These are phyloP conservation scores for Nyleta sp. DNA, from an alignment of 2,888 invertebrate genomes.

Conservation along the genomic window DNA sequence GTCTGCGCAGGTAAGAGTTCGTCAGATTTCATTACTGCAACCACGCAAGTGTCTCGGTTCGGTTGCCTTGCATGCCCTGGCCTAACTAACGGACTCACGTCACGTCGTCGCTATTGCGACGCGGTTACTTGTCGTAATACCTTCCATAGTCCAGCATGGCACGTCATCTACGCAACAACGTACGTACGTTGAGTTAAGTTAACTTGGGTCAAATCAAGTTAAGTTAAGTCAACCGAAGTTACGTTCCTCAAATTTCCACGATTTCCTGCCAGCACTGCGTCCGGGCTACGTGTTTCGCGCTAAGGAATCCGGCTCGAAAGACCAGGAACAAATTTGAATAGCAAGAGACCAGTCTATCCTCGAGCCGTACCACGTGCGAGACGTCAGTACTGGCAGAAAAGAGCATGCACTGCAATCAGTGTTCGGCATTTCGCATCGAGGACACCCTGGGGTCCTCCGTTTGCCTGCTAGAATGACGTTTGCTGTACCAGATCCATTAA, in stretches of 20 bases:
- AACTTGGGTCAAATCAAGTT: background rate
- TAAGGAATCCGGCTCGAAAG: too few relatives aligned
- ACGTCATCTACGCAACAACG: constrained; percentile 18
- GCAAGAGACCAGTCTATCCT: too few relatives aligned
- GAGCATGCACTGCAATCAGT: constrained; percentile 13
- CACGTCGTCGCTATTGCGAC: background rate
- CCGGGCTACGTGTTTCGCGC: too few relatives aligned
- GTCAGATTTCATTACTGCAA: constrained; percentile 44
- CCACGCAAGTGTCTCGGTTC: constrained; percentile 11
- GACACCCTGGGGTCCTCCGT: too few relatives aligned
- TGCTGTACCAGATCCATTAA: constrained; percentile 40
- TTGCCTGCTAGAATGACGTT: constrained; percentile 63
- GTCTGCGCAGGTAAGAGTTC: constrained; percentile 53
- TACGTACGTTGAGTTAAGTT: background rate
- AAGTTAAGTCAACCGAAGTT: too few relatives aligned
- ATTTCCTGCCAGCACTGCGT: too few relatives aligned
- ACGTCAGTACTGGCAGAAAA: too few relatives aligned
- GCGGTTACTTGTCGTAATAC: too few relatives aligned
- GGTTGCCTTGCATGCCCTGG: constrained; percentile 32
- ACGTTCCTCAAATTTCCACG: too few relatives aligned
- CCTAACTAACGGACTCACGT: constrained; percentile 34
- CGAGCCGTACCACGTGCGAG: too few relatives aligned
- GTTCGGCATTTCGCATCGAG: constrained; percentile 12
- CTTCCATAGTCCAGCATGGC: constrained; percentile 28
- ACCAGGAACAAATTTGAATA: too few relatives aligned